phyloP scores from a whole-genome alignment of 2,888 invertebrate genomes.

The Aphodius sticticus region DNA sequence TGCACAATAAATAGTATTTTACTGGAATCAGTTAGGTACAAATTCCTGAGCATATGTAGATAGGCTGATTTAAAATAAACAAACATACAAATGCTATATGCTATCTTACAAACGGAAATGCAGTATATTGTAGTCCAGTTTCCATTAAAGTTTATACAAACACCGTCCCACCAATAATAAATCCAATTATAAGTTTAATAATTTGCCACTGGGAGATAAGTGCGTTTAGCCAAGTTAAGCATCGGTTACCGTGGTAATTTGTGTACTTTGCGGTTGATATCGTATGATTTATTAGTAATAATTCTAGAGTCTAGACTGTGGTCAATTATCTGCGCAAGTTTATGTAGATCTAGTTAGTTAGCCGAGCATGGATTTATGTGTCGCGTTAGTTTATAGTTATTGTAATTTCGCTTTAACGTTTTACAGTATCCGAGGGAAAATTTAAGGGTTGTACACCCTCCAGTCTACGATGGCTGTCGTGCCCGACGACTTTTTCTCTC shows the following conservation, averaged over 20 bases:
- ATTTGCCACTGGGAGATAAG: neutral
- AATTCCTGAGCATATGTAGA: no score
- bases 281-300: constrained; percentile 22
- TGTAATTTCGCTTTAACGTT: neutral
- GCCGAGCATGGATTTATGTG: constrained; percentile 20
- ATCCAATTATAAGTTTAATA: constrained; percentile 4
- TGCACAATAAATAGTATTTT: no score
- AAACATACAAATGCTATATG: no score
- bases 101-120: no score
- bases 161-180: neutral
- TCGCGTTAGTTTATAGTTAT: neutral
- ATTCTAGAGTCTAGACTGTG: constrained; percentile 16
- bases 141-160: neutral
- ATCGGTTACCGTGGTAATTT: constrained; percentile 13
- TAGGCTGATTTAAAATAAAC: no score
- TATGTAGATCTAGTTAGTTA: constrained; percentile 24
- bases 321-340: constrained; percentile 25
- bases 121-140: neutral
- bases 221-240: constrained; percentile 4
- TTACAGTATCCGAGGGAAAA: constrained; percentile 7
- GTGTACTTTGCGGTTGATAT: constrained; percentile 9
- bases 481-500: neutral
- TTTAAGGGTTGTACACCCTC: constrained; percentile 10
- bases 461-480: constrained; percentile 1
- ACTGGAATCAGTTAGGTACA: no score